Conservation (phyloP, 2,888 invertebrate genomes). For the Chironomus tentans region DNA sequence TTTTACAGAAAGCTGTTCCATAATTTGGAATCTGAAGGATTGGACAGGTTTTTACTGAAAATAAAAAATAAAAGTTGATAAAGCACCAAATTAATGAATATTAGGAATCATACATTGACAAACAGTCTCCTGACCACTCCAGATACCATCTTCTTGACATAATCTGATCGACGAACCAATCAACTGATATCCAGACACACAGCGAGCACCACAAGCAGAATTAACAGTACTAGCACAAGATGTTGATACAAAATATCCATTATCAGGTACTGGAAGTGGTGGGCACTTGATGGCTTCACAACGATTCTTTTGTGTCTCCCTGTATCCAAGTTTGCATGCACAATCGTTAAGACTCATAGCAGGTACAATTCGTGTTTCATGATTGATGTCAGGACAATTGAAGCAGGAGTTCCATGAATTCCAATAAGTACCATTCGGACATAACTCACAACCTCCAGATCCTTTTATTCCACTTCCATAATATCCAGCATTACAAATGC, state of each 20-base stretch:
- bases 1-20: slow-evolving; percentile 48
- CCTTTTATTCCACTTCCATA: slow-evolving; percentile 53
- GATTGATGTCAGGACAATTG: slow-evolving; percentile 56
- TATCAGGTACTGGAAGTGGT: slow-evolving; percentile 48
- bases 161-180: slow-evolving; percentile 49
- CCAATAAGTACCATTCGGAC: slow-evolving; percentile 57
- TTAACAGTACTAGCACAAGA: slow-evolving; percentile 55
- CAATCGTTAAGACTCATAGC: slow-evolving; percentile 49
- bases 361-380: slow-evolving; percentile 48
- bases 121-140: slow-evolving; percentile 55
- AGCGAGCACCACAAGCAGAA: slow-evolving; percentile 60
- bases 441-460: slow-evolving; percentile 52
- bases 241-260: slow-evolving; percentile 53
- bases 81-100: too few relatives aligned
- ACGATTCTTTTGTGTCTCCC: slow-evolving; percentile 40
- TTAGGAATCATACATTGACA: slow-evolving; percentile 48
- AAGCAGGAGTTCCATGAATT: slow-evolving; percentile 44
- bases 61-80: too few relatives aligned
- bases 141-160: slow-evolving; percentile 53
- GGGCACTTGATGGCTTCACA: slow-evolving; percentile 55
- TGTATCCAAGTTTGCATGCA: slow-evolving; percentile 53
- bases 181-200: slow-evolving; percentile 53
- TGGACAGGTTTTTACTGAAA: slow-evolving; percentile 54
- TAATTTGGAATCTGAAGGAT: slow-evolving; percentile 47
- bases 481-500: slow-evolving; percentile 54